Base-by-base conservation (phyloP, 1,140 invertebrate species). In the Tribolium madens region DNA sequence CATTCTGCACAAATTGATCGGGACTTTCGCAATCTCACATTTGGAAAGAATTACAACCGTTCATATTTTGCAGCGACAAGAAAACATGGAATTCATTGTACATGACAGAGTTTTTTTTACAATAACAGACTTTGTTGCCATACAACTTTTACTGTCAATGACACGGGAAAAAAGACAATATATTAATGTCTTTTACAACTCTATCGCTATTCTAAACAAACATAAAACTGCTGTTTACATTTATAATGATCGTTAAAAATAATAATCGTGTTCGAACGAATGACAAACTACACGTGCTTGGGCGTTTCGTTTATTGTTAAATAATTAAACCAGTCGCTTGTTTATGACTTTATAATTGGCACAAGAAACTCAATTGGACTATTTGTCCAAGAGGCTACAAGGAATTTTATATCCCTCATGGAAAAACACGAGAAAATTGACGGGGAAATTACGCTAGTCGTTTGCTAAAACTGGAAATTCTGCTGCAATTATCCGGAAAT, bases 191-290 rank as follows among this genome's bases (percentile, higher is more conserved):
- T 64, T 64, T 64, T 64, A 64, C 26, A 64, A 14, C 57, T 64
- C 57, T 64, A 33, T 64, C 36, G 36, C 57, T 64, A 33, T 64
- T 64, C 57, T 33, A 64, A 64, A 64, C 57, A 64, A 64, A 64
- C 57, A 64, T 64, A 64, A 64, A 64, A 64, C 57, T 33, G 57
- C 57, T 64, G 57, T 64, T 64, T 64, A 64, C 57, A 64, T 64
- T 64, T 64, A 64, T 64, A 64, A 64, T 64, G 57, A 64, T 64
- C 57, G 57, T 64, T 64, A 64, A 64, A 64, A 64, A 64, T 64
- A 64, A 64, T 33, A 64, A 64, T 31, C 57, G 12, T 33, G 57
- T 64, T 64, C 18, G 12, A 33, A 64, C 18, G 57, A 64, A 64
- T 33, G 57, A 64, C 31, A 64, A 12, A 64, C 21, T 64, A 64